Percentiles rank a stretch among this genome's conserved stretches.
Evolutionary conservation across 2,797 vertebrate species (phyloP).

Genomic region (Chanos chanos): DNA sequence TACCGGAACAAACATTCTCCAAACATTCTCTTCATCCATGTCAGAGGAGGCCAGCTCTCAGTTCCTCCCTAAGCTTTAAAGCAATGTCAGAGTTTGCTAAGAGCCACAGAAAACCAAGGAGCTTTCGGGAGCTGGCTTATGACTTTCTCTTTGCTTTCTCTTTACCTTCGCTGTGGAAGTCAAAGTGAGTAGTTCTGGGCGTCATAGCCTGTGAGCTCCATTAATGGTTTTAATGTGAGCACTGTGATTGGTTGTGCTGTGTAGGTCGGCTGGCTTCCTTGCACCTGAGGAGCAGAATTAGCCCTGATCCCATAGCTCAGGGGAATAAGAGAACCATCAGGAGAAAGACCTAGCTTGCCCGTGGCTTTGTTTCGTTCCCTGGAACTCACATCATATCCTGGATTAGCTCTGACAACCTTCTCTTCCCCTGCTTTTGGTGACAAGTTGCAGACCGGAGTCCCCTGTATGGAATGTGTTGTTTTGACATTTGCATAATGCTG

Average conservation of each 20-base stretch:
- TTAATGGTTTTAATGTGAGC: slow-evolving; percentile 4
- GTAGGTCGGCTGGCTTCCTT: slow-evolving; percentile 27
- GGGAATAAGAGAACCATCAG: slow-evolving; percentile 32
- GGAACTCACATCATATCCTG: slow-evolving; percentile 55
- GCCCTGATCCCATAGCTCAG: slow-evolving; percentile 32
- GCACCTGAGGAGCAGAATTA: slow-evolving; percentile 36
- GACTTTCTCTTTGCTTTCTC: slow-evolving; percentile 13
- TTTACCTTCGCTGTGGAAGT: slow-evolving; percentile 13
- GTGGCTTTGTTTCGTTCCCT: slow-evolving; percentile 48
- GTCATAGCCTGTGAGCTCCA: background rate
- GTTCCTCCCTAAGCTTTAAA: slow-evolving; percentile 37
- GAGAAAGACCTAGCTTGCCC: slow-evolving; percentile 28
- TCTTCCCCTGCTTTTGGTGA: slow-evolving; percentile 55
- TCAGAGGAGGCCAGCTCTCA: slow-evolving; percentile 17
- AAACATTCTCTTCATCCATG: slow-evolving; percentile 35
- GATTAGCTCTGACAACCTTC: slow-evolving; percentile 59
- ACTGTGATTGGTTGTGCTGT: slow-evolving; percentile 10
- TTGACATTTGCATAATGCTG: slow-evolving; percentile 61
- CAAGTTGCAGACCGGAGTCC: slow-evolving; percentile 45
- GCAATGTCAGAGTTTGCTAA: slow-evolving; percentile 38
- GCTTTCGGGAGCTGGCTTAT: background rate
- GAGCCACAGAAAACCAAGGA: slow-evolving; percentile 39
- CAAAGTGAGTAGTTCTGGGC: slow-evolving; percentile 14
- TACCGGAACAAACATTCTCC: slow-evolving; percentile 45
- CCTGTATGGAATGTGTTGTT: slow-evolving; percentile 56